A percentile compares a stretch with the other conserved stretches of the same genome.
Evolutionary conservation across 2,888 invertebrate species (phyloP).

Genomic region (Cephus rjabovi): DNA sequence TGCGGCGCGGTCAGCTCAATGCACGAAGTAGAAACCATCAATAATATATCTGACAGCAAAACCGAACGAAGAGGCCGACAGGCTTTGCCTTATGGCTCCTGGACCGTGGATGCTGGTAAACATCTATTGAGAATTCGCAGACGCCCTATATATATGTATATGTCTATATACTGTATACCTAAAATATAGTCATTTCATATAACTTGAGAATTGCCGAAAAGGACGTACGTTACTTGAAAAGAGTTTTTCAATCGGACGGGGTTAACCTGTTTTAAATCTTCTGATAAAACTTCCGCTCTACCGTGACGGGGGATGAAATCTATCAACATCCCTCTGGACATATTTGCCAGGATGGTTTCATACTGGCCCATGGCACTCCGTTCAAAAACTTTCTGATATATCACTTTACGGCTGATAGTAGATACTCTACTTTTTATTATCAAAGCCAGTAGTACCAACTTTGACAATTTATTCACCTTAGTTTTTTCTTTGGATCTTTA

Average conservation of each 20-base stretch:
- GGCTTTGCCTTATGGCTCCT: slow-evolving; percentile 17
- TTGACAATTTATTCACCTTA: slow-evolving; percentile 55
- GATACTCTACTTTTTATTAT: slow-evolving; percentile 13
- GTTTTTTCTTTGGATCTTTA: slow-evolving; percentile 45
- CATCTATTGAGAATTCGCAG: slow-evolving; percentile 18
- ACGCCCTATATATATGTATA: background rate
- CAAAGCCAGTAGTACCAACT: slow-evolving; percentile 38
- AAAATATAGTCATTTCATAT: background rate
- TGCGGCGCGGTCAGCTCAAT: slow-evolving; percentile 44
- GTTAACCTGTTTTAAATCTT: background rate
- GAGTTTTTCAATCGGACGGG: background rate
- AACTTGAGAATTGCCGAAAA: background rate
- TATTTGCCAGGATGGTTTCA: slow-evolving; percentile 18
- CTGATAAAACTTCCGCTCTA: background rate
- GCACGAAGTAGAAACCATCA: slow-evolving; percentile 48
- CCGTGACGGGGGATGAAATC: slow-evolving; percentile 5
- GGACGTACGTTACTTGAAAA: background rate
- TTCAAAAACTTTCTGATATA: slow-evolving; percentile 46
- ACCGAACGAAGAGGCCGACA: slow-evolving; percentile 21
- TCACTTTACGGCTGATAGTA: slow-evolving; percentile 29
- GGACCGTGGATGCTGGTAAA: slow-evolving; percentile 18
- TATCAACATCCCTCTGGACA: slow-evolving; percentile 13
- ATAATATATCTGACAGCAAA: slow-evolving; percentile 43
- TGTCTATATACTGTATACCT: background rate
- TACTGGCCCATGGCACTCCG: background rate